A percentile compares a stretch with the other conserved stretches of the same genome.
These are phyloP conservation scores for Andrena marginata DNA, from an alignment of 2,888 invertebrate genomes.

Conservation along the genomic window DNA sequence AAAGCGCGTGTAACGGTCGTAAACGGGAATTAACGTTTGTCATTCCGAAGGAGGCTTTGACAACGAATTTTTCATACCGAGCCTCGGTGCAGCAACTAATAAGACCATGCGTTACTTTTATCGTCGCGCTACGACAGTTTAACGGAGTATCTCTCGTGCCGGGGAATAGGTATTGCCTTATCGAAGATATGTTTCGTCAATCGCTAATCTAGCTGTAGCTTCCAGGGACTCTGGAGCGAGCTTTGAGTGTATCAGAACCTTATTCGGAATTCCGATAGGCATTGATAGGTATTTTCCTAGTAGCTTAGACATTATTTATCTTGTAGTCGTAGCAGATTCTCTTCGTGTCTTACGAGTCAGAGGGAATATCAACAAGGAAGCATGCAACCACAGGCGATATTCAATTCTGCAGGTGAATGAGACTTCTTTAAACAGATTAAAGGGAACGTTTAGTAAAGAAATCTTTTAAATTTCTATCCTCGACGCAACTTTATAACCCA, in stretches of 20 bases:
- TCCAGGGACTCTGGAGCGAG: slow-evolving; percentile 39
- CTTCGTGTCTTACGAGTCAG: too few species aligned
- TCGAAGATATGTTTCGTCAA: slow-evolving; percentile 48
- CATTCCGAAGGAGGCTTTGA: neutral
- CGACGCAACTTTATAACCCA: slow-evolving; percentile 32
- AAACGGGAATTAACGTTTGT: slow-evolving; percentile 5
- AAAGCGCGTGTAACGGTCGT: neutral
- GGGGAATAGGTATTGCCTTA: slow-evolving; percentile 27
- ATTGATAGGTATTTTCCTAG: neutral
- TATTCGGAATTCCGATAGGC: neutral
- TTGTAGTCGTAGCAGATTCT: too few species aligned
- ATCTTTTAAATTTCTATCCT: neutral
- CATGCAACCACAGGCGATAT: too few species aligned
- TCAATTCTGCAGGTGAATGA: too few species aligned
- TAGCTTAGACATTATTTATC: neutral
- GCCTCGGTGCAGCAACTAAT: neutral
- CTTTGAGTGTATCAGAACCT: slow-evolving; percentile 35
- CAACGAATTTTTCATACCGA: neutral
- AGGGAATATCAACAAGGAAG: too few species aligned
- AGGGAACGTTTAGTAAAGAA: too few species aligned
- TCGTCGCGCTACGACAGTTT: neutral
- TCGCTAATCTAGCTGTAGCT: slow-evolving; percentile 58
- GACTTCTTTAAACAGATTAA: too few species aligned
- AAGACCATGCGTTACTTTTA: neutral
- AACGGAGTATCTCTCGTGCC: neutral